Evolutionary conservation across 2,113 vertebrate genomes (phyloP), one percentile per base, ranked within the genome.

Genomic region (Barbus barbus): DNA sequence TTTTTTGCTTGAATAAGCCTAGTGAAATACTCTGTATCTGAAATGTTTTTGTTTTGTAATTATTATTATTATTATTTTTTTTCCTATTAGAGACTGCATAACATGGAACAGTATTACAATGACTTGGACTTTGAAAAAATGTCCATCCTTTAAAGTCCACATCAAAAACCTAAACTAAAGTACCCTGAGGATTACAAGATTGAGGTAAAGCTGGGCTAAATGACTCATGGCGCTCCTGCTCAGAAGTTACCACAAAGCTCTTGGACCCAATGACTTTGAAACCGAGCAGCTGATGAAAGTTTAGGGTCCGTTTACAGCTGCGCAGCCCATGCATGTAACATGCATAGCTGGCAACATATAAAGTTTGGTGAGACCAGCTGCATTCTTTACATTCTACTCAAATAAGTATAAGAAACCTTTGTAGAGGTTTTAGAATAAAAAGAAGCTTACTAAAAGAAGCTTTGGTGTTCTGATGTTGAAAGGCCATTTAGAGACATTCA

Each of bases 361-460:
- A 65, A 51, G 38, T 83, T 38, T 79, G 46, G 74, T 69, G 38
- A 26, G 88, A 90, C 87, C 85, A 88, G 83, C 69, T 22, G 38
- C 87, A 89, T 91, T 92, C 89, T 87, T 91, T 86, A 85, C n/a
- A 63, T 85, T 82, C 85, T 90, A 63, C 91, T 86, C 65, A 56
- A 81, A 74, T 56, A 67, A 9, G 77, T 89, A 87, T 85, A 72
- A 86, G 60, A 87, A 90, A 86, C 75, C 89, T 90, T 93, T 92
- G 86, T 85, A 86, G 85, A 61, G 89, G 58, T 87, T 90, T 91
- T 77, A 85, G 65, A 56, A 81, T 72, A 48, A 72, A 89, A 88
- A 90, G 89, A 82, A 88, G 88, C 89, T 92, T 93, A 92, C 69
- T 91, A 56, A 90, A 93, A 92, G 91, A 73, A 86, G 91, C 90